Percentiles rank a stretch among this genome's conserved stretches.
phyloP scores from a whole-genome alignment of 2,113 vertebrate species.

The Cryptoleucopteryx plumbea region DNA sequence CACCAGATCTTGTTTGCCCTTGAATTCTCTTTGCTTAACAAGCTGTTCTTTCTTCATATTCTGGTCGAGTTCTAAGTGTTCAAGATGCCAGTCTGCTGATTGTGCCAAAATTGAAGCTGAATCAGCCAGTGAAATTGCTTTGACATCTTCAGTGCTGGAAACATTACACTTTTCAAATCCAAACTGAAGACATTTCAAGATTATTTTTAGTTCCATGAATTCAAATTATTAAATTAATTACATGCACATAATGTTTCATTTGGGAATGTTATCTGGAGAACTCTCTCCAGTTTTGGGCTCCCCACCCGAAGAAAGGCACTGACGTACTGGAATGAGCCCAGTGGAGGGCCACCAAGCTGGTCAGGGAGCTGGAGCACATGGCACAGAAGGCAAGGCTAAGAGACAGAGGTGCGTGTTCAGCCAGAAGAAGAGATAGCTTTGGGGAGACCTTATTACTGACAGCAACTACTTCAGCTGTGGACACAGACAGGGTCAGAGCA shows the following conservation, averaged over 20 bases:
- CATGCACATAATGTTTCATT: not conserved
- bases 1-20: slow-evolving; percentile 10
- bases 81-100: slow-evolving; percentile 26
- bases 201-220: not conserved
- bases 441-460: not conserved
- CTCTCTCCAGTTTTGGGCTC: not conserved
- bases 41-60: slow-evolving; percentile 34
- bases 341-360: not conserved
- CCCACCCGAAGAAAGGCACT: not conserved
- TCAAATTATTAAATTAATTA: not conserved
- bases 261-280: not conserved
- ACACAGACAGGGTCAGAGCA: not conserved
- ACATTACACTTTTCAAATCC: not conserved
- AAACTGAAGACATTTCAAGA: slow-evolving; percentile 6
- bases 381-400: not conserved
- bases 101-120: slow-evolving; percentile 32
- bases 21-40: slow-evolving; percentile 50
- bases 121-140: slow-evolving; percentile 15
- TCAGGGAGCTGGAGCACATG: not conserved
- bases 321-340: not conserved
- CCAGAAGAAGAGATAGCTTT: not conserved
- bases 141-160: not conserved
- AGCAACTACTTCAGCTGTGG: not conserved
- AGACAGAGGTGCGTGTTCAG: not conserved
- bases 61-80: slow-evolving; percentile 14